Conservation (phyloP, 2,113 vertebrate genomes). For the Holacanthus passer region DNA sequence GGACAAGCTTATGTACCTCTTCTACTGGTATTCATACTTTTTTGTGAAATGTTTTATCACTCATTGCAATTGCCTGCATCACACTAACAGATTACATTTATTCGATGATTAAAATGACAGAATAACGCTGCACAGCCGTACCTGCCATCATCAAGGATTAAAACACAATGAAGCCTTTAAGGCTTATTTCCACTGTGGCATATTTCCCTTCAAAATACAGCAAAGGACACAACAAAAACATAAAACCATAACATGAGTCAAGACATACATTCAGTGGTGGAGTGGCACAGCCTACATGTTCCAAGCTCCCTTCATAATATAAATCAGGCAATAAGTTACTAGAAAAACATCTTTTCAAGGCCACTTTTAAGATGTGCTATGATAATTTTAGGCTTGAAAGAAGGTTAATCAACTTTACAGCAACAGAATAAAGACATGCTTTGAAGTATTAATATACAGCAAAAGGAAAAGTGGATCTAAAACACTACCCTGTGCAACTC, state of each 20-base stretch:
- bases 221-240: background rate
- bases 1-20: slow-evolving; percentile 11
- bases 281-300: background rate
- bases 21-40: background rate
- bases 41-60: background rate
- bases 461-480: no score
- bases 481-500: no score
- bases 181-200: background rate
- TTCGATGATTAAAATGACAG: background rate
- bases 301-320: background rate
- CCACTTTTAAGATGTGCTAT: no score
- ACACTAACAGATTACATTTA: background rate
- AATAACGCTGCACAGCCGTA: background rate
- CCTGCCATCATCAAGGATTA: background rate
- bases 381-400: no score
- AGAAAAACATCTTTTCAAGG: background rate
- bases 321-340: background rate
- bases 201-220: background rate
- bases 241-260: background rate
- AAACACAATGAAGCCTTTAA: background rate
- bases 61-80: no score
- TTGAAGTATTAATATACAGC: no score
- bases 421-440: no score
- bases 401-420: no score
- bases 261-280: background rate